Conservation (phyloP, 2,797 vertebrate species). For the Enteromius thamalakanensis region DNA sequence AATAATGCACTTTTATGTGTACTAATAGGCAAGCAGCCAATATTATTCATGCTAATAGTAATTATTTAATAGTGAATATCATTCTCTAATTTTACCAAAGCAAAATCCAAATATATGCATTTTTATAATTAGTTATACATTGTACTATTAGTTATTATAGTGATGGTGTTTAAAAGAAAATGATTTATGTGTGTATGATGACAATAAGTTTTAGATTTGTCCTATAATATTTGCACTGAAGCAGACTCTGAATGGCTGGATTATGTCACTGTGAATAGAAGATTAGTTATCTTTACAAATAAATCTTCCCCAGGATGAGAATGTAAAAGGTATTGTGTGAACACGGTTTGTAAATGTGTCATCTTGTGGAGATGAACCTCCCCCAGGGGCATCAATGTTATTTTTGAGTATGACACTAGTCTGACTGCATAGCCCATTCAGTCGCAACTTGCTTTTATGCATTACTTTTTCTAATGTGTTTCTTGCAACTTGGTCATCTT, state of each 20-base stretch:
- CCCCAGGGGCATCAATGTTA: background rate
- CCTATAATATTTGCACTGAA: background rate
- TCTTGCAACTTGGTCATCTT: slow-evolving; percentile 1
- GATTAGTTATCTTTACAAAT: background rate
- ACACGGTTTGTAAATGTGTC: slow-evolving; percentile 13
- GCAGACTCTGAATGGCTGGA: background rate
- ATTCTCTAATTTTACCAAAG: background rate
- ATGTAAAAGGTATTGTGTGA: background rate
- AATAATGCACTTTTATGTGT: background rate
- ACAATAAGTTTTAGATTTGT: background rate
- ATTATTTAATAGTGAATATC: background rate
- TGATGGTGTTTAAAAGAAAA: background rate
- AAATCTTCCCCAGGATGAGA: background rate
- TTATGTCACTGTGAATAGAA: background rate
- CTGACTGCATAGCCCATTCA: slow-evolving; percentile 20
- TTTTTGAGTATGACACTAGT: slow-evolving; percentile 6
- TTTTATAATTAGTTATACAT: background rate
- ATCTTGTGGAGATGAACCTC: background rate
- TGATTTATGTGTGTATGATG: background rate
- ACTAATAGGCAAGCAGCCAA: background rate
- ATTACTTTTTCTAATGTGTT: background rate
- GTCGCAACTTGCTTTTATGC: slow-evolving; percentile 27
- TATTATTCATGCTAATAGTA: background rate
- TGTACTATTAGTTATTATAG: background rate
- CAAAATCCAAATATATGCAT: background rate